Base-by-base conservation (phyloP, 2,888 invertebrate genomes). In the Agelastica alni region DNA sequence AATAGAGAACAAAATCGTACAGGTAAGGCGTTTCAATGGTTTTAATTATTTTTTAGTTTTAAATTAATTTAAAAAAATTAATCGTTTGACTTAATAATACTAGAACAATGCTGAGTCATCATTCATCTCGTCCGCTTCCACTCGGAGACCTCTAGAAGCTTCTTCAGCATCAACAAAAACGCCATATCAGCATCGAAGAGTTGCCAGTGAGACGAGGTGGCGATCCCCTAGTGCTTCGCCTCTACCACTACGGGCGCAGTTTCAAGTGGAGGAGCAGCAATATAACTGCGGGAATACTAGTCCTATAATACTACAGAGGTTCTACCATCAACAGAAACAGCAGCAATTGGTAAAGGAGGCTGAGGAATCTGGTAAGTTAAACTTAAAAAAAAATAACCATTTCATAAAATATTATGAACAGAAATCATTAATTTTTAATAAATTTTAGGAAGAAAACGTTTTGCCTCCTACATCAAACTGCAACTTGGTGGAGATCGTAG, bases 401-500 rank as follows among this genome's bases (percentile, higher is more conserved):
- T n/a, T n/a, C n/a, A n/a, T n/a, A n/a, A n/a, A n/a, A n/a, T n/a
- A n/a, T n/a, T n/a, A n/a, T n/a, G n/a, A n/a, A n/a, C n/a, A n/a
- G n/a, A n/a, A n/a, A n/a, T n/a, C n/a, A n/a, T n/a, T n/a, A n/a
- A n/a, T n/a, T n/a, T n/a, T n/a, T n/a, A n/a, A n/a, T n/a, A n/a
- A n/a, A n/a, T n/a, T 67, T 42, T 61, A 73, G 77, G 76, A 54
- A 91, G 89, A 79, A 88, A 89, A 77, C 85, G 89, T 74, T 89
- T 91, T 78, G 86, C 89, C 73, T 88, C 89, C 65, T 90, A 90
- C 80, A 87, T 89, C 72, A 90, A 90, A 81, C 83, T 89, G 78
- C 87, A 90, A 79, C 83, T 86, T 69, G 81, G 80, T 42, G 77
- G 80, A 39, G 82, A 82, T 61, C 65, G 75, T 37, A 74, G 75